Percentiles rank a stretch among this genome's conserved stretches.
These are phyloP conservation scores for Ormyrus rosae DNA, from an alignment of 2,888 invertebrate genomes.

Conservation along the genomic window DNA sequence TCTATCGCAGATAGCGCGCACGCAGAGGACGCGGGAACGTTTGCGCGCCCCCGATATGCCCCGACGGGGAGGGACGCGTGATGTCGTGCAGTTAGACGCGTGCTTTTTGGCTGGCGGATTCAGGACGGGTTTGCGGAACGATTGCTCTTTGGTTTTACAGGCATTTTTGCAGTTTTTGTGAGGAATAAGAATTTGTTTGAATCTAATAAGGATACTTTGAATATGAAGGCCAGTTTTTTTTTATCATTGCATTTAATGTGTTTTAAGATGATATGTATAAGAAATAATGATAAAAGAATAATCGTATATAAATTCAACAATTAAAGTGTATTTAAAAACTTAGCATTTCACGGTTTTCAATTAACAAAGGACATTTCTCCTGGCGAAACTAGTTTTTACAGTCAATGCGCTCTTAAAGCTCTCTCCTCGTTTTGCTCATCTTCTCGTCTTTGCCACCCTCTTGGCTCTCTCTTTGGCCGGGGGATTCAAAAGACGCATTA, in stretches of 20 bases:
- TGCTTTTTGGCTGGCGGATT: too few relatives aligned
- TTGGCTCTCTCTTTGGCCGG: conserved; percentile 32
- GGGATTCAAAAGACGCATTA: conserved; percentile 53
- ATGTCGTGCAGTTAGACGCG: too few relatives aligned
- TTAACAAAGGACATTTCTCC: conserved; percentile 1
- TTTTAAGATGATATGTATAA: too few relatives aligned
- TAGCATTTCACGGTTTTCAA: background rate
- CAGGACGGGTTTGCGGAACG: too few relatives aligned
- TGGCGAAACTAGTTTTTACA: conserved; percentile 39
- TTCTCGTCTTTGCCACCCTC: conserved; percentile 28
- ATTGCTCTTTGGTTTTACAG: too few relatives aligned
- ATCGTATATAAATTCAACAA: too few relatives aligned
- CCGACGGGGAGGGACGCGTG: background rate
- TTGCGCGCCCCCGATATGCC: background rate
- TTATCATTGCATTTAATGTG: too few relatives aligned
- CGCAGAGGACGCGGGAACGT: conserved; percentile 35
- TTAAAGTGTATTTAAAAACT: background rate
- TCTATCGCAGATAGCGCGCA: conserved; percentile 53
- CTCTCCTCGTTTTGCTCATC: conserved; percentile 33
- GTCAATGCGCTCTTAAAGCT: conserved; percentile 30
- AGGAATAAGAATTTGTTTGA: too few relatives aligned
- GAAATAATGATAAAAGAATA: too few relatives aligned
- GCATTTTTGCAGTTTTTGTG: too few relatives aligned
- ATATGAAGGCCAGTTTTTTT: too few relatives aligned
- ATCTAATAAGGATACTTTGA: too few relatives aligned